Evolutionary conservation across 1,140 invertebrate species (phyloP).

Genomic region (Dolichoris vasculosae): DNA sequence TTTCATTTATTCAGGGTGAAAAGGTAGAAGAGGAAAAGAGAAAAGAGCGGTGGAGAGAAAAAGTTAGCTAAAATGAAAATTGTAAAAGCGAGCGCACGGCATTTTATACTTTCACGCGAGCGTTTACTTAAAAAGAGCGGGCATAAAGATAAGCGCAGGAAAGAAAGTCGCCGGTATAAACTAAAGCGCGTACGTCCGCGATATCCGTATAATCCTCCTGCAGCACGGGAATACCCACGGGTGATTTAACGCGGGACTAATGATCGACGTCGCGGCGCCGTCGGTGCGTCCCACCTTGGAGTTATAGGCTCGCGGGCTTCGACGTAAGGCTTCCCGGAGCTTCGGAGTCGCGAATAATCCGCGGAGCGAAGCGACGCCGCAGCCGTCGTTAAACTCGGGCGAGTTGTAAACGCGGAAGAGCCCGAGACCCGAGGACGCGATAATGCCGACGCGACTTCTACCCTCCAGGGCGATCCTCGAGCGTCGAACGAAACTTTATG

Average conservation of each 20-base stretch:
- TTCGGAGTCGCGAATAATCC: not conserved
- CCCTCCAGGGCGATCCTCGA: not conserved
- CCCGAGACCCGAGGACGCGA: not conserved
- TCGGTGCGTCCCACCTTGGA: not conserved
- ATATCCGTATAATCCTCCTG: not conserved
- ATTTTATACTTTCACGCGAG: not conserved
- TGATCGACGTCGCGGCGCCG: not conserved
- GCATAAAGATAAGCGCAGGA: not conserved
- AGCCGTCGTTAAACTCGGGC: not conserved
- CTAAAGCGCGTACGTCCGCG: not conserved
- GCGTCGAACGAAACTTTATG: not conserved
- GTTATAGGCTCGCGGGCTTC: not conserved
- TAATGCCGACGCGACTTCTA: not conserved
- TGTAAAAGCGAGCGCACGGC: too few species aligned
- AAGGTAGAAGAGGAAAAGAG: too few species aligned
- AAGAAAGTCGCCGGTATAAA: constrained; percentile 17
- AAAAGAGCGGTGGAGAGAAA: too few species aligned
- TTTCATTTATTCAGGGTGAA: not conserved
- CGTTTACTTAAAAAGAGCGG: not conserved
- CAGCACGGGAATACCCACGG: not conserved
- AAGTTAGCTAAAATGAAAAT: too few species aligned
- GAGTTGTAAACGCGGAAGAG: not conserved
- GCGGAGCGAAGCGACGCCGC: too few species aligned
- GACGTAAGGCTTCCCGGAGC: not conserved
- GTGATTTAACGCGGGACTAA: not conserved